Base-by-base conservation (phyloP, 2,888 invertebrate species). In the Eupithecia subumbrata region DNA sequence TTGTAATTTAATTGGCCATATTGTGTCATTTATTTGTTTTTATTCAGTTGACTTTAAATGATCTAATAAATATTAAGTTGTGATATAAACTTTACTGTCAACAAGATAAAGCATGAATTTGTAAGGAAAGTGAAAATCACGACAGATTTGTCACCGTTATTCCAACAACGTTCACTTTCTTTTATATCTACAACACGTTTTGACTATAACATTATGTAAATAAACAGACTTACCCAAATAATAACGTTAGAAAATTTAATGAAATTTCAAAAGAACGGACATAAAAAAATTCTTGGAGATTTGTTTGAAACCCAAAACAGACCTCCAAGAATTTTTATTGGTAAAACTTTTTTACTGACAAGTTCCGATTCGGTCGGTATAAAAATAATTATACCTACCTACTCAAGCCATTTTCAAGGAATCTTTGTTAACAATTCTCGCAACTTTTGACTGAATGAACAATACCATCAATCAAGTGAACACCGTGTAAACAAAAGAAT, bases 91-190 rank as follows among this genome's bases (percentile, higher is more conserved):
- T n/a, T n/a, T 37, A 2, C 37, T 11, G 8, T 34, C 16, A n/a
- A n/a, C 18, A n/a, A 67, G 0, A 22, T 67, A 22, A 67, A 67
- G n/a, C 40, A 37, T 8, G 64, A 64, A 22, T 67, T 40, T 37
- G 12, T 67, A 40, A 67, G 37, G n/a, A 40, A 72, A 88, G 85
- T 84, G 85, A 89, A 87, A 86, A 82, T 83, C 84, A 84, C 83
- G 81, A 79, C 60, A n/a, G 68, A 81, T 84, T 84, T 83, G 84
- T 86, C 84, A 85, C 82, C 82, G 81, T 87, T 87, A 83, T 86
- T 83, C 85, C 48, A 60, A 12, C 69, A 60, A 25, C 71, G 63
- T 77, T 88, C 87, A 86, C 84, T 86, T 67, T 67, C 67, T 85
- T 86, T 63, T 52, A 14, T 63, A 64, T 18, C 84, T 83, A 79